Evolutionary conservation across 2,888 invertebrate species (phyloP).

Genomic region (Gastracanthus pulcherrimus): DNA sequence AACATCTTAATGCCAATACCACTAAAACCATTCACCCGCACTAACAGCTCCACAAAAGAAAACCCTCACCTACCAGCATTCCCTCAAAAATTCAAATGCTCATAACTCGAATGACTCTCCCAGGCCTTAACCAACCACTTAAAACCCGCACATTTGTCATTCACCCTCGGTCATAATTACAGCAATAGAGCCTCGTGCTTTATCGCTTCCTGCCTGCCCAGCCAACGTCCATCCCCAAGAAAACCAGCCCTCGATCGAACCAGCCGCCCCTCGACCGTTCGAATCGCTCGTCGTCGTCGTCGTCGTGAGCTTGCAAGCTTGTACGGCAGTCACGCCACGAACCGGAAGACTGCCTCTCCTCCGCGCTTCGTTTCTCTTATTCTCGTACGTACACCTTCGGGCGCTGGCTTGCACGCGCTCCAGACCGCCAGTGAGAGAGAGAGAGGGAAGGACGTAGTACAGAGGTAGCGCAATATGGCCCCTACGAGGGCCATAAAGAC

Average conservation of each 20-base stretch:
- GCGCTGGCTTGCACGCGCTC: slow-evolving; percentile 54
- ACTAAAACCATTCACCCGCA: too few species aligned
- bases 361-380: slow-evolving; percentile 49
- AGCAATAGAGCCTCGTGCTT: slow-evolving; percentile 27
- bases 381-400: slow-evolving; percentile 54
- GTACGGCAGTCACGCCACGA: slow-evolving; percentile 61
- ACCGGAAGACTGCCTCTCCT: slow-evolving; percentile 54
- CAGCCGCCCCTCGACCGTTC: slow-evolving; percentile 55
- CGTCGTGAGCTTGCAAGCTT: slow-evolving; percentile 47
- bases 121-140: neutral
- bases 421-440: too few species aligned
- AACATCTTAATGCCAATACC: too few species aligned
- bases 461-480: slow-evolving; percentile 28
- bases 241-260: slow-evolving; percentile 1
- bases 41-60: neutral
- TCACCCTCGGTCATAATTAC: slow-evolving; percentile 19
- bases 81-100: neutral
- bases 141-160: slow-evolving; percentile 24
- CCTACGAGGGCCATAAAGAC: slow-evolving; percentile 69
- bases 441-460: neutral
- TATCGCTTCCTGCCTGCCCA: slow-evolving; percentile 4
- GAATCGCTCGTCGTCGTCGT: slow-evolving; percentile 61
- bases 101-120: neutral
- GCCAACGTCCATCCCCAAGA: slow-evolving; percentile 27
- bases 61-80: neutral